These are phyloP conservation scores for Mesorhabditis sp. DNA, from an alignment of 2,888 invertebrate species.

Conservation along the genomic window DNA sequence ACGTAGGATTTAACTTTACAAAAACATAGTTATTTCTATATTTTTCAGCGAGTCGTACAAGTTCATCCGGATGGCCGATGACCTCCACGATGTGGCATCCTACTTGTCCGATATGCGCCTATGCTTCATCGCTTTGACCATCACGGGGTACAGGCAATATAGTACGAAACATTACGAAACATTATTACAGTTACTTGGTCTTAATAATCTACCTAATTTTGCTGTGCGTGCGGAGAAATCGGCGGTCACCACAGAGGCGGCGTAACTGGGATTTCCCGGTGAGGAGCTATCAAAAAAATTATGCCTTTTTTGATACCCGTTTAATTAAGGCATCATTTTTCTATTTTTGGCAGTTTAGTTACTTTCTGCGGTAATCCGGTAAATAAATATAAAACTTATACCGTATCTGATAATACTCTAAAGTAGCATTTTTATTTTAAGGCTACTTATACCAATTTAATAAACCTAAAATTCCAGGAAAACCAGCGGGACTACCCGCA, in stretches of 20 bases:
- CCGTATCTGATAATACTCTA: too few species aligned
- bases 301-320: not conserved
- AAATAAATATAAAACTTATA: not conserved
- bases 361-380: not conserved
- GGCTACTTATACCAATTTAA: too few species aligned
- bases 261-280: constrained; percentile 51
- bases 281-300: constrained; percentile 5
- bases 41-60: constrained; percentile 51
- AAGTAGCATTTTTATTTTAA: too few species aligned
- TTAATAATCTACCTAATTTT: constrained; percentile 39
- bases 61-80: constrained; percentile 54
- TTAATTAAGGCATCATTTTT: too few species aligned
- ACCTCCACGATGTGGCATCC: constrained; percentile 48
- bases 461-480: not conserved
- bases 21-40: not conserved
- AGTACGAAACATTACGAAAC: not conserved
- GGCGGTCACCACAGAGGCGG: constrained; percentile 34
- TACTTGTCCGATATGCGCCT: constrained; percentile 50
- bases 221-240: constrained; percentile 41
- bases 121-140: constrained; percentile 49
- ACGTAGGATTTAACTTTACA: not conserved
- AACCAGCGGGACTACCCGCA: constrained; percentile 1
- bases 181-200: constrained; percentile 32
- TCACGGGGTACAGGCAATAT: constrained; percentile 15
- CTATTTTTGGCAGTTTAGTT: too few species aligned